Evolutionary conservation across 2,113 vertebrate species (phyloP), one percentile per base, ranked within the genome.

Genomic region (Prionailurus bengalensis): DNA sequence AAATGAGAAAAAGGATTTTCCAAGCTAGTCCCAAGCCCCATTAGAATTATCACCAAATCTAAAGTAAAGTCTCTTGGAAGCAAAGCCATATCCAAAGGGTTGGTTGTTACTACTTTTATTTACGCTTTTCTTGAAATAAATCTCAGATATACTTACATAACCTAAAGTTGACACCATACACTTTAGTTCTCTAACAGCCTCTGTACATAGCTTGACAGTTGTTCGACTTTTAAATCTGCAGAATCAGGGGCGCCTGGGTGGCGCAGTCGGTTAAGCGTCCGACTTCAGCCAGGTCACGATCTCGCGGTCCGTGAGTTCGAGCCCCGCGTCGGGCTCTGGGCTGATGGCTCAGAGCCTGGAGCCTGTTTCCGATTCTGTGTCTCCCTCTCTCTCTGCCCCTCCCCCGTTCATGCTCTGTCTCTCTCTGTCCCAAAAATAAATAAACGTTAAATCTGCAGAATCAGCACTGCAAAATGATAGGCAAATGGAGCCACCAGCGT

Each of bases 41-140:
- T 93, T 63, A 96, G 31, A 91, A 27, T 70, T 39, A 93, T 96
- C 61, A 89, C 39, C 66, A 93, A 65, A 94, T 97, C 45, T 86
- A 84, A 95, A 95, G 51, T 51, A 51, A 51, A 61, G 58, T 85
- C 33, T 92, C 36, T 90, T 68, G 42, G 74, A 80, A 65, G 1
- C n/a, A 31, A 92, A 88, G 51, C 31, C 48, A 76, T 82, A 82
- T 39, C 61, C 31, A 55, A 89, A 85, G 33, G 10, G 23, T 82
- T 96, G 89, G 88, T 74, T 71, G 23, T 82, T 83, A 16, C 79
- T 79, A 89, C 25, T 68, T 87, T 92, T 79, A 94, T 79, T 63
- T 81, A 74, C 3, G 31, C 10, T 9, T 81, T 85, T 70, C 61
- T 91, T 66, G 42, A 95, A 93, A 70, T 86, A 92, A 89, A 78